These are phyloP conservation scores for Manduca sexta DNA, from an alignment of 1,140 invertebrate species.

Conservation along the genomic window DNA sequence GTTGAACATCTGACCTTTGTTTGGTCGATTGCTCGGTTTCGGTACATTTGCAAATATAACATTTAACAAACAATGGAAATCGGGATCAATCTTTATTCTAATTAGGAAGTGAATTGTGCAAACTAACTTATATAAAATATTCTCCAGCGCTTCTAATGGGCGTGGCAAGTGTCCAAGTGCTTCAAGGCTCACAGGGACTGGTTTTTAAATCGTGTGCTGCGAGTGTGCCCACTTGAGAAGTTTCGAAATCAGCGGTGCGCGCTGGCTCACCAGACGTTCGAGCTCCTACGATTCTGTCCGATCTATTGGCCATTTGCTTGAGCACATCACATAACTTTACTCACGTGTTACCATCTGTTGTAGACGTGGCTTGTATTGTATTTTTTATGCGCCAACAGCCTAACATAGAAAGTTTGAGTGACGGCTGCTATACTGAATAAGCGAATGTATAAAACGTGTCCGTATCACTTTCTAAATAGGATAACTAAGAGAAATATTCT, in stretches of 20 bases:
- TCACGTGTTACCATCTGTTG: too few species aligned
- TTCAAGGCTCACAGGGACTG: constrained; percentile 50
- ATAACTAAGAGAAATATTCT: too few species aligned
- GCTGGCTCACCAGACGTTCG: constrained; percentile 23
- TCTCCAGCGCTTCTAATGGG: constrained; percentile 41
- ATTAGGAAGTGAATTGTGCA: constrained; percentile 29
- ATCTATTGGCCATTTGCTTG: constrained; percentile 12
- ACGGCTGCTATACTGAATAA: too few species aligned
- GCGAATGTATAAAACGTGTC: too few species aligned
- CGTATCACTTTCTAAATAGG: too few species aligned
- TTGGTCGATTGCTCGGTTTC: neutral
- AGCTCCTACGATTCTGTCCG: constrained; percentile 13
- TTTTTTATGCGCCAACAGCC: too few species aligned
- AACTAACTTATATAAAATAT: constrained; percentile 25
- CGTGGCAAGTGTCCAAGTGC: constrained; percentile 57
- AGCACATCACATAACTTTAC: neutral
- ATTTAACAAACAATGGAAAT: too few species aligned
- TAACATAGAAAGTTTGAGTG: too few species aligned
- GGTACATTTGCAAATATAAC: too few species aligned
- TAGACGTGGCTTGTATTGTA: too few species aligned
- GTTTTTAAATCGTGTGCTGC: constrained; percentile 50
- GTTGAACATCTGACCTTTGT: constrained; percentile 36
- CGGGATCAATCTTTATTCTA: neutral
- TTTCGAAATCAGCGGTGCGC: constrained; percentile 40
- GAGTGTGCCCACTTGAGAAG: constrained; percentile 45